These are phyloP conservation scores for Thaumatotibia leucotreta DNA, from an alignment of 1,140 invertebrate species.

Conservation along the genomic window DNA sequence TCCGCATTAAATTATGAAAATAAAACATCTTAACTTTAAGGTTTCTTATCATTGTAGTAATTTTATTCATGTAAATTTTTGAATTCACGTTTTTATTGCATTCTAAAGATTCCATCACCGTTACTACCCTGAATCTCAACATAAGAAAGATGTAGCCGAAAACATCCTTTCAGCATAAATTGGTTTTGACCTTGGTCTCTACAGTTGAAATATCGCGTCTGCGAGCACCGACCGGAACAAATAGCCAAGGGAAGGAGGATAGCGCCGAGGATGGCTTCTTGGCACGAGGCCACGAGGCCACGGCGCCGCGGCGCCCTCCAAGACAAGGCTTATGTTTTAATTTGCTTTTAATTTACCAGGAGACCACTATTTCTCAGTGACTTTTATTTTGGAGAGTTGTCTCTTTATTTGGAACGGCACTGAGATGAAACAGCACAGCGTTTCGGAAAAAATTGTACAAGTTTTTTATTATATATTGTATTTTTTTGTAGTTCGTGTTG, in stretches of 20 bases:
- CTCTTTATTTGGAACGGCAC: no score
- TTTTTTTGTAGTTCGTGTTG: no score
- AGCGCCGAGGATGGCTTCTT: constrained; percentile 40
- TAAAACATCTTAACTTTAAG: no score
- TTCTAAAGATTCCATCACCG: no score
- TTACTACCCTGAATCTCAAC: no score
- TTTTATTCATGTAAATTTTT: no score
- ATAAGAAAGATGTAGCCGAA: neutral
- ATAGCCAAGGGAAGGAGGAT: constrained; percentile 22
- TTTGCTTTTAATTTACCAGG: neutral
- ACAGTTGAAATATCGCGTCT: constrained; percentile 10
- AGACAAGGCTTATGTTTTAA: constrained; percentile 35
- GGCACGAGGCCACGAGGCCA: constrained; percentile 48
- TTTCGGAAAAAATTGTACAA: no score
- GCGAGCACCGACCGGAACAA: constrained; percentile 23
- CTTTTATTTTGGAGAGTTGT: neutral
- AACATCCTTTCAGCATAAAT: neutral
- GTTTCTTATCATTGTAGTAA: no score
- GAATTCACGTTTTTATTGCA: no score
- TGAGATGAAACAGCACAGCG: no score
- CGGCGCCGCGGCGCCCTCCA: constrained; percentile 27
- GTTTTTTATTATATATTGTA: no score
- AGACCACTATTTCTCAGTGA: neutral
- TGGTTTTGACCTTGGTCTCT: constrained; percentile 6
- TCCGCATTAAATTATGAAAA: no score